phyloP scores from a whole-genome alignment of 2,888 invertebrate species.

The Tipula helvola region DNA sequence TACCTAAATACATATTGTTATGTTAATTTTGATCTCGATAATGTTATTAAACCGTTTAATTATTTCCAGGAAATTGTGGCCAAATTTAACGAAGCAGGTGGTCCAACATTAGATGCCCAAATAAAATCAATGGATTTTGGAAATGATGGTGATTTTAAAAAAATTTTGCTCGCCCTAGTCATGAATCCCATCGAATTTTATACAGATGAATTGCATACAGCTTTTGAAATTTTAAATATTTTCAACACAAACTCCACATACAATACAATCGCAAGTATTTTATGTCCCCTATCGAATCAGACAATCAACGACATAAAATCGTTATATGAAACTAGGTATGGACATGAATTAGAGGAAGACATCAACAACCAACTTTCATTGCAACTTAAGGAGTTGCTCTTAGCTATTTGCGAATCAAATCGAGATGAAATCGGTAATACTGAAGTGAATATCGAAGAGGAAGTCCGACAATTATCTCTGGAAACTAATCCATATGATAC shows the following conservation, averaged over 20 bases:
- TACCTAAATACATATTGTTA: too few species aligned
- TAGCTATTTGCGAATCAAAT: not conserved
- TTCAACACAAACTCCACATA: not conserved
- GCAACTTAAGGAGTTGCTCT: not conserved
- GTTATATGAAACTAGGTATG: not conserved
- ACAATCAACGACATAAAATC: not conserved
- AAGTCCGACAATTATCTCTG: not conserved
- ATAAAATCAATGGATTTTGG: constrained; percentile 28
- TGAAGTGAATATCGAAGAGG: not conserved
- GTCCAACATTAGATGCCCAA: not conserved
- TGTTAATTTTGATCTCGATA: too few species aligned
- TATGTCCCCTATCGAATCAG: not conserved
- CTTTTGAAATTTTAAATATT: not conserved
- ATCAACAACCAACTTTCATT: not conserved
- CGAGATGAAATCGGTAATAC: not conserved
- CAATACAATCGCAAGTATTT: not conserved
- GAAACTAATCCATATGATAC: not conserved
- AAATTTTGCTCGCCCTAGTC: not conserved
- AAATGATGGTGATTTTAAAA: not conserved
- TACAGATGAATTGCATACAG: not conserved
- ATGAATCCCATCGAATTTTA: not conserved
- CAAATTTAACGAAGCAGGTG: not conserved
- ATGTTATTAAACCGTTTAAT: not conserved
- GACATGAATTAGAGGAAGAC: not conserved
- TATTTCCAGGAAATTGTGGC: not conserved